A percentile compares a stretch with the other conserved stretches of the same genome.
These are phyloP conservation scores for Pachyseris speciosa DNA, from an alignment of 64 coral and sea anemone genomes.

Conservation along the genomic window DNA sequence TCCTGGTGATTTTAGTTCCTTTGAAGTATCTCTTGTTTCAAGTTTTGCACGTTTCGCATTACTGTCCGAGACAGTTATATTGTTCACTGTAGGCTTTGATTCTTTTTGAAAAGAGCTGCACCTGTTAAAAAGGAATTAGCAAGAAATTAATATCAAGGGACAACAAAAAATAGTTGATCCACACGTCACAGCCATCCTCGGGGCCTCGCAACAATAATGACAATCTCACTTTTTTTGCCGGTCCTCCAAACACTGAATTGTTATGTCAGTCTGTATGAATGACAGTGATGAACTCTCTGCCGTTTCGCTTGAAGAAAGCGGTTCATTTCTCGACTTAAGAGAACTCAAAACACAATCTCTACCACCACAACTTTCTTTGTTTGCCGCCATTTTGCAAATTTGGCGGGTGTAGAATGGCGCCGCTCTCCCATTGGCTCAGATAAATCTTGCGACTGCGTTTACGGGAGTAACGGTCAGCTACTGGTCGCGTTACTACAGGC, in stretches of 20 bases:
- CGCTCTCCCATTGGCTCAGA: slow-evolving; percentile 7
- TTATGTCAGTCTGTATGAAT: not conserved
- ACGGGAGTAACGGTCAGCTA: not conserved
- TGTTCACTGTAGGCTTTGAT: not conserved
- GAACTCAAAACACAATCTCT: not conserved
- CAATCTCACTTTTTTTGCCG: not conserved
- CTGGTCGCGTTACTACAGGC: not conserved
- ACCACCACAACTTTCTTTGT: not conserved
- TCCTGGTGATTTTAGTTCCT: not conserved
- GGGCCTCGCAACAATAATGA: too few relatives aligned
- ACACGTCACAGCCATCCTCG: too few relatives aligned
- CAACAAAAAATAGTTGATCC: too few relatives aligned
- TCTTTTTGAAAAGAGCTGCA: not conserved
- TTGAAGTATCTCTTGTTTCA: not conserved
- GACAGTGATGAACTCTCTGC: not conserved
- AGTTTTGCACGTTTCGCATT: not conserved
- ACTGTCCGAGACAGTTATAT: not conserved
- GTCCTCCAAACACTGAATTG: not conserved
- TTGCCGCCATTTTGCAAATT: slow-evolving; percentile 37
- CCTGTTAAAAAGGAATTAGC: not conserved
- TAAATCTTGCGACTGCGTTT: slow-evolving; percentile 1
- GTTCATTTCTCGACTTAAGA: not conserved
- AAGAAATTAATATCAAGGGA: not conserved
- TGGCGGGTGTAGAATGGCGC: not conserved
- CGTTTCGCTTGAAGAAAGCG: not conserved